phyloP scores from a whole-genome alignment of 2,888 invertebrate species.

The Geotrupes spiniger region DNA sequence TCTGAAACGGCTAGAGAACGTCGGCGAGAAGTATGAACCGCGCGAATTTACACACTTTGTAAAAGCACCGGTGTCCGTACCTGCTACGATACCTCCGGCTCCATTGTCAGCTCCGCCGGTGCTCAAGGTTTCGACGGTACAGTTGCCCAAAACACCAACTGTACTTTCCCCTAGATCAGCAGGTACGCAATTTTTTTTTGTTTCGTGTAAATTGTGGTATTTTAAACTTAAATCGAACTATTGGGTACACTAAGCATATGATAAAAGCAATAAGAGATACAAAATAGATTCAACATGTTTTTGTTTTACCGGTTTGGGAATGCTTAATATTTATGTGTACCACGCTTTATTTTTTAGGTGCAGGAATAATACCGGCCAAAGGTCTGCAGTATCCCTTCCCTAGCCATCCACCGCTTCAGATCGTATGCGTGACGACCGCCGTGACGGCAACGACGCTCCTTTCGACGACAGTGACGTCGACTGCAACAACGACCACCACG shows the following conservation, averaged over 20 bases:
- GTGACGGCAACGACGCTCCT: conserved; percentile 44
- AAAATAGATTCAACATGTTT: too few relatives aligned
- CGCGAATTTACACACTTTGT: conserved; percentile 53
- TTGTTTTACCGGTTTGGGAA: too few relatives aligned
- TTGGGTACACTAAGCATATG: too few relatives aligned
- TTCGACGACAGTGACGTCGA: conserved; percentile 28
- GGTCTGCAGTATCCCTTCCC: conserved; percentile 76
- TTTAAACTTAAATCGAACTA: too few relatives aligned
- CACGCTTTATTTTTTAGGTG: too few relatives aligned
- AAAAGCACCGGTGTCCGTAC: conserved; percentile 31
- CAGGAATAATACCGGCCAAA: conserved; percentile 49
- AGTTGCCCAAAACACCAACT: conserved; percentile 43
- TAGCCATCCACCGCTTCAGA: conserved; percentile 65
- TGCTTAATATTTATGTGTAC: too few relatives aligned
- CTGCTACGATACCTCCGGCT: conserved; percentile 30
- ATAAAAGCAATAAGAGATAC: too few relatives aligned
- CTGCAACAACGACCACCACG: conserved; percentile 33
- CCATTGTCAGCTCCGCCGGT: conserved; percentile 35
- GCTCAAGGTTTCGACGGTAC: conserved; percentile 33
- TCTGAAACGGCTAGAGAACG: conserved; percentile 85
- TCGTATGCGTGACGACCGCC: conserved; percentile 31
- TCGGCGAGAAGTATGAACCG: conserved; percentile 77
- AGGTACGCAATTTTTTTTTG: conserved; percentile 30
- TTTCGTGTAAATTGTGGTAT: background rate
- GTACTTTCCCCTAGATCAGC: conserved; percentile 43